Evolutionary conservation across 2,113 vertebrate species (phyloP).

Genomic region (Macrotus californicus): DNA sequence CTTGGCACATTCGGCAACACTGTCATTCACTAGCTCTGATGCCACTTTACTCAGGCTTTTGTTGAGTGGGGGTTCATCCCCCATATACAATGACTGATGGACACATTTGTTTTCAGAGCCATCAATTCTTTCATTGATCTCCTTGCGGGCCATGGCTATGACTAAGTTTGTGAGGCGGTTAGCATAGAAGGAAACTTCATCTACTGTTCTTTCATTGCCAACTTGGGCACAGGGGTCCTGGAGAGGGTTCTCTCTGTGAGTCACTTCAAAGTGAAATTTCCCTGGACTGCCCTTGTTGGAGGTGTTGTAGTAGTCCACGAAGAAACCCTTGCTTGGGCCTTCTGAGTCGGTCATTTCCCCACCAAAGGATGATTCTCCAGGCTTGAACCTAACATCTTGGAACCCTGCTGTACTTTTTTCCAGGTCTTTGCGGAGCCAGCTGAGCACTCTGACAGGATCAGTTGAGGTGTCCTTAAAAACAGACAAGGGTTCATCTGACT

Average conservation of each 20-base stretch:
- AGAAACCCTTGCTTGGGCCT: constrained; percentile 26
- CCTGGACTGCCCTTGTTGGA: constrained; percentile 23
- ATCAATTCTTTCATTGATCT: constrained; percentile 72
- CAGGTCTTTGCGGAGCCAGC: constrained; percentile 70
- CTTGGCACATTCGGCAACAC: constrained; percentile 21
- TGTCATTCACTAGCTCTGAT: constrained; percentile 53
- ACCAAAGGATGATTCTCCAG: constrained; percentile 2
- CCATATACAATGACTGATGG: constrained; percentile 62
- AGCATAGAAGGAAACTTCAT: constrained; percentile 73
- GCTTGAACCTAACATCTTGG: constrained; percentile 50
- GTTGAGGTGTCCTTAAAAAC: constrained; percentile 62
- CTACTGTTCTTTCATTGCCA: neutral
- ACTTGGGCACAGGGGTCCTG: neutral
- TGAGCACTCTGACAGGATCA: constrained; percentile 70
- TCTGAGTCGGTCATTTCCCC: neutral
- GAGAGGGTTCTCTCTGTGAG: constrained; percentile 40
- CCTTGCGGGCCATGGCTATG: constrained; percentile 67
- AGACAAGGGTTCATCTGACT: constrained; percentile 50
- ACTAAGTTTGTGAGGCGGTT: constrained; percentile 71
- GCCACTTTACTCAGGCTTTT: constrained; percentile 49
- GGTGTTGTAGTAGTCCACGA: constrained; percentile 43
- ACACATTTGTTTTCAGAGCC: constrained; percentile 43
- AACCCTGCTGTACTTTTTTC: constrained; percentile 55
- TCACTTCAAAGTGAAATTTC: constrained; percentile 60
- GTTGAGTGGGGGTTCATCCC: constrained; percentile 57